phyloP scores from a whole-genome alignment of 2,113 vertebrate species.

The Ophthalmolycus amberensis region DNA sequence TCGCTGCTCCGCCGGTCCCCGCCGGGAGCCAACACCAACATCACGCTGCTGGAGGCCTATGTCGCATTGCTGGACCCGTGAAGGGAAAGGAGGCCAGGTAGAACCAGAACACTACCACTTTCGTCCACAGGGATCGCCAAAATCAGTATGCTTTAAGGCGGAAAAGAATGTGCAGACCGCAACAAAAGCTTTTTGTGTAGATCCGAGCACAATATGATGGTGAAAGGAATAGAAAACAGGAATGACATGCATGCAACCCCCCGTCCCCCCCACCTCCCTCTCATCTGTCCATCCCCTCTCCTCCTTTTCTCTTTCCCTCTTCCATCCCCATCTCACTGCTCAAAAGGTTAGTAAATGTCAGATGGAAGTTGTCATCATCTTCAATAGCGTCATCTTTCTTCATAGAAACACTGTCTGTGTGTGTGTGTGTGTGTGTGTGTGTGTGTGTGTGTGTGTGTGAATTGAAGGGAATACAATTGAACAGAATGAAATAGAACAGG shows the following conservation, averaged over 20 bases:
- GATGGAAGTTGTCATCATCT: conserved; percentile 86
- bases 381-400: conserved; percentile 83
- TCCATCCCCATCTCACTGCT: conserved; percentile 76
- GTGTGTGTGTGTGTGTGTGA: conserved; percentile 17
- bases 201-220: conserved; percentile 49
- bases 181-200: conserved; percentile 71
- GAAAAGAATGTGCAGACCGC: conserved; percentile 43
- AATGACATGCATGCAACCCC: conserved; percentile 60
- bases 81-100: too few species aligned
- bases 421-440: conserved; percentile 34
- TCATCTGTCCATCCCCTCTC: conserved; percentile 73
- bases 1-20: too few species aligned
- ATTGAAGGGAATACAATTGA: conserved; percentile 69
- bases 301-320: conserved; percentile 60
- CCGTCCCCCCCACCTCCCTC: conserved; percentile 43
- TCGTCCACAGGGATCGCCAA: too few species aligned
- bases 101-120: too few species aligned
- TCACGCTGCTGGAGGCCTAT: too few species aligned
- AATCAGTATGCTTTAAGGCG: not conserved
- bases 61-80: too few species aligned
- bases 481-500: conserved; percentile 67
- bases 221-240: conserved; percentile 69
- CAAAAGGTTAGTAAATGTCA: conserved; percentile 91
- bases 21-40: too few species aligned
- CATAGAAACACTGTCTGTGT: conserved; percentile 66